phyloP scores from a whole-genome alignment of 2,888 invertebrate genomes.

The Spodoptera exigua region DNA sequence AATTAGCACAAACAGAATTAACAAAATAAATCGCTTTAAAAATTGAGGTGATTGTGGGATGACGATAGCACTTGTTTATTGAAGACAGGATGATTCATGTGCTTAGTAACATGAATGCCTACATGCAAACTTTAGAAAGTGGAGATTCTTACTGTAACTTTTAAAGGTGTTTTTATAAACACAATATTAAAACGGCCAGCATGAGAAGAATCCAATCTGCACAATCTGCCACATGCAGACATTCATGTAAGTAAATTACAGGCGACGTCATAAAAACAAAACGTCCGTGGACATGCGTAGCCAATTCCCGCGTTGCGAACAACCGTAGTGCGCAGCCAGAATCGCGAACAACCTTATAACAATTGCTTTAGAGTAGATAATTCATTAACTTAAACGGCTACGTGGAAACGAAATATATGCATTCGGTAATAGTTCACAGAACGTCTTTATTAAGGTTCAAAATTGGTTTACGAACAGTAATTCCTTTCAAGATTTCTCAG shows the following conservation, averaged over 20 bases:
- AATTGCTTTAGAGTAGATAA: slow-evolving; percentile 79
- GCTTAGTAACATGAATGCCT: no score
- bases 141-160: no score
- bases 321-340: slow-evolving; percentile 70
- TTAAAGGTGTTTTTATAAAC: no score
- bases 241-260: slow-evolving; percentile 61
- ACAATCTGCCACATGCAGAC: slow-evolving; percentile 36
- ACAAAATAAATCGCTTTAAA: no score
- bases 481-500: slow-evolving; percentile 48
- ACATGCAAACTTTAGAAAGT: no score
- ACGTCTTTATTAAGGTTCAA: slow-evolving; percentile 79
- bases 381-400: slow-evolving; percentile 71
- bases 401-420: slow-evolving; percentile 63
- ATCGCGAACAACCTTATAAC: slow-evolving; percentile 74
- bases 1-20: no score
- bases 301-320: slow-evolving; percentile 72
- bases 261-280: slow-evolving; percentile 72
- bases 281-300: slow-evolving; percentile 85
- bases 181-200: slow-evolving; percentile 8
- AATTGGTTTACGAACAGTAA: slow-evolving; percentile 67
- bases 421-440: slow-evolving; percentile 76
- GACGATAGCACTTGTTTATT: no score
- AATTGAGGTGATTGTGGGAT: no score
- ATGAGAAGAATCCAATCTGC: slow-evolving; percentile 27
- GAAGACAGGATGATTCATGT: no score